phyloP scores from a whole-genome alignment of 2,113 vertebrate species.

The Columba livia region DNA sequence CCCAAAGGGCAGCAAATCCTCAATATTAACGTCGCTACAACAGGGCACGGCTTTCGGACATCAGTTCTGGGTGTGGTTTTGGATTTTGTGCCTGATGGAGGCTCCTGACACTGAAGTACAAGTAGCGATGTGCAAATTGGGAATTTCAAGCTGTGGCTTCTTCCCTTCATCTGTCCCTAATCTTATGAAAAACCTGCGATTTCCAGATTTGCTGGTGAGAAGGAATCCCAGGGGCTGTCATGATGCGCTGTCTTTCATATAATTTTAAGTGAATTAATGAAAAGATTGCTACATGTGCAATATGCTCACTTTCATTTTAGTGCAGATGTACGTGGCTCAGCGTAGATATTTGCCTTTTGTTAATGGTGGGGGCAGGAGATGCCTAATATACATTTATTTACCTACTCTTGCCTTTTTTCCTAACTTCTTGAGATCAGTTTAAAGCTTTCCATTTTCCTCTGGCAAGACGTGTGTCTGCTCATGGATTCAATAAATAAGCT shows the following conservation, averaged over 20 bases:
- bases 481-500: background rate
- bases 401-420: background rate
- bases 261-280: background rate
- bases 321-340: background rate
- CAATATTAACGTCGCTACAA: no score
- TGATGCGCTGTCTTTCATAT: background rate
- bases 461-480: background rate
- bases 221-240: background rate
- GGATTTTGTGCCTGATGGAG: background rate
- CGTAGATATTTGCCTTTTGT: background rate
- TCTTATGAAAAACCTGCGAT: background rate
- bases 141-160: background rate
- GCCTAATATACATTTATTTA: background rate
- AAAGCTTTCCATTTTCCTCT: background rate
- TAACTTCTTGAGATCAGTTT: background rate
- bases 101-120: background rate
- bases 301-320: background rate
- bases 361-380: background rate
- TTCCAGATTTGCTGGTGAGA: background rate
- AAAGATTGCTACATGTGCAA: background rate
- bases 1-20: background rate
- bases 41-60: background rate
- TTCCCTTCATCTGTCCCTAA: background rate
- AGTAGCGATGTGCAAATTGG: background rate
- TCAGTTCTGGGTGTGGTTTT: accelerated